phyloP scores from a whole-genome alignment of 2,888 invertebrate genomes.

The Pristionchus maxplancki region DNA sequence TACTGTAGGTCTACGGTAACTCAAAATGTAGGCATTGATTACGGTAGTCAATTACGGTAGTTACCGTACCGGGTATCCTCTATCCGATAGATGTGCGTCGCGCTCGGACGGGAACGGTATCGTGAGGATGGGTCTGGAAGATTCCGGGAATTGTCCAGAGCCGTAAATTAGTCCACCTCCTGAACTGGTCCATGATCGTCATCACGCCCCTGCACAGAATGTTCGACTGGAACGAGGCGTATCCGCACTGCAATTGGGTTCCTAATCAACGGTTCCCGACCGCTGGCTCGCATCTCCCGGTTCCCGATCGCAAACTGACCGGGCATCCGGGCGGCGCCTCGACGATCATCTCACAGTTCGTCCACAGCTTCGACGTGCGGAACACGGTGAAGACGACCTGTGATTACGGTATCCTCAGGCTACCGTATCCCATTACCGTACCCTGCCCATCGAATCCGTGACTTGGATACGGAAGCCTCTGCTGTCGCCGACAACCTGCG shows the following conservation, averaged over 20 bases:
- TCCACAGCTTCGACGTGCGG: conserved; percentile 18
- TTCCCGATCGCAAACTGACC: no score
- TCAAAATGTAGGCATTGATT: no score
- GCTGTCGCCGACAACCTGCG: conserved; percentile 2
- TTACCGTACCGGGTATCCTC: not conserved
- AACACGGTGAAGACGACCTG: conserved; percentile 4
- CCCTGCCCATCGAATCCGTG: not conserved
- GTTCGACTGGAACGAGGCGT: conserved; percentile 29
- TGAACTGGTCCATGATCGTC: conserved; percentile 34
- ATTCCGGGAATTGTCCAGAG: no score
- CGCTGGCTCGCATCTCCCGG: no score
- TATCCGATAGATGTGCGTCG: not conserved
- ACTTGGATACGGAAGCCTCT: conserved; percentile 3
- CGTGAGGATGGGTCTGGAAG: conserved; percentile 9
- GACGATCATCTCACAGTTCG: conserved; percentile 25
- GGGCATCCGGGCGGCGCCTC: not conserved
- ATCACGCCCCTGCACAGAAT: not conserved
- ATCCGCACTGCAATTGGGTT: not conserved
- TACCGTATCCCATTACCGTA: not conserved
- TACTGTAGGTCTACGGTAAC: not conserved
- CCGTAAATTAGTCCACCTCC: not conserved
- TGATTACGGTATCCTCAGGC: not conserved
- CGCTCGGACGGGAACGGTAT: conserved; percentile 17
- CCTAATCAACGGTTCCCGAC: no score
- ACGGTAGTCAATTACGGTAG: not conserved